Conservation (phyloP, 2,113 vertebrate genomes). For the Malurus melanocephalus region DNA sequence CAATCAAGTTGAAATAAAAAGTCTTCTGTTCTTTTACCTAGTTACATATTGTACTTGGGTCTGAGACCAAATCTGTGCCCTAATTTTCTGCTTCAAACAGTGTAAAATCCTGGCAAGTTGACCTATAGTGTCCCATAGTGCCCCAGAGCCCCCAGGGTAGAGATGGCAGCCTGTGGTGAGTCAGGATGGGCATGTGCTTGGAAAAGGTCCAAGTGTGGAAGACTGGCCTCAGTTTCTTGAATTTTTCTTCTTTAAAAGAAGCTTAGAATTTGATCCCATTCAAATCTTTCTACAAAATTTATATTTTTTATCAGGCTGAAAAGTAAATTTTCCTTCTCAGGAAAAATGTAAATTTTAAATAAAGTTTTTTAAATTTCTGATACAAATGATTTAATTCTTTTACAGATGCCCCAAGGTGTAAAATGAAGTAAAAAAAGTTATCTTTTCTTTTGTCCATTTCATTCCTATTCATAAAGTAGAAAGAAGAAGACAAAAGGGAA, state of each 20-base stretch:
- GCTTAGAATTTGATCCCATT: background rate
- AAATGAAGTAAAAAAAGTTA: background rate
- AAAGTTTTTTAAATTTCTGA: background rate
- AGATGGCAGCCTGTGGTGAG: background rate
- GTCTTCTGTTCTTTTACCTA: background rate
- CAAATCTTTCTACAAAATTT: background rate
- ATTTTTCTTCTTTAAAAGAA: background rate
- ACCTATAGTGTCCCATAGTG: background rate
- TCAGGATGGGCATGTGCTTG: background rate
- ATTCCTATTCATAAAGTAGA: background rate
- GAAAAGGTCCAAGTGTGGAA: background rate
- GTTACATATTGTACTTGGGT: fast-evolving
- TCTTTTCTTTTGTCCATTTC: background rate
- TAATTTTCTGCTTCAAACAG: background rate
- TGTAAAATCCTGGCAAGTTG: background rate
- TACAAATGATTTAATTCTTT: background rate
- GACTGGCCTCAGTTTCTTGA: background rate
- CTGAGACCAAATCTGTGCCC: background rate
- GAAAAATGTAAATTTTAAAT: background rate
- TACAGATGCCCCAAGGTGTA: background rate
- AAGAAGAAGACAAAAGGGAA: background rate
- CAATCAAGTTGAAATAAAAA: background rate
- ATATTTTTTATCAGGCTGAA: background rate
- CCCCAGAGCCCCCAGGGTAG: background rate
- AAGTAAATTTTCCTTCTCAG: background rate